phyloP scores from a whole-genome alignment of 2,888 invertebrate species.

The Tipula vernalis region DNA sequence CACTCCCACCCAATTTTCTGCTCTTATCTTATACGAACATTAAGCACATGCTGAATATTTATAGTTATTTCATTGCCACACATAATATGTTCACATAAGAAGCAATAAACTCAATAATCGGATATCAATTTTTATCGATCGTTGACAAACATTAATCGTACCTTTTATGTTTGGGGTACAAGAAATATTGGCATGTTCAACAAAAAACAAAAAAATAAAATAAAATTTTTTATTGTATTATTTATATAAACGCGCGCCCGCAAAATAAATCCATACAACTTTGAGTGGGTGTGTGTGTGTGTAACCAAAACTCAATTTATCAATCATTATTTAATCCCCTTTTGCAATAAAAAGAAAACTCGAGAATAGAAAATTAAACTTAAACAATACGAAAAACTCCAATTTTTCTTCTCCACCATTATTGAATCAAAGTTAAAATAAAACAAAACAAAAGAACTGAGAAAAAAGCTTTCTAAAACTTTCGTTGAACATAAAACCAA shows the following conservation, averaged over 20 bases:
- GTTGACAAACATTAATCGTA: neutral
- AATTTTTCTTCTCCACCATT: neutral
- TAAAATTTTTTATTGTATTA: too few relatives aligned
- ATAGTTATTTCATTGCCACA: neutral
- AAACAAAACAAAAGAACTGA: neutral
- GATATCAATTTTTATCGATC: neutral
- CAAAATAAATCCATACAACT: neutral
- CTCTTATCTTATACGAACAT: too few relatives aligned
- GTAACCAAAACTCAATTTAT: neutral
- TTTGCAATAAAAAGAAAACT: neutral
- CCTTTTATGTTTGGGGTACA: neutral
- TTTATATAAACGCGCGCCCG: neutral
- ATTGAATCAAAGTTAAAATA: neutral
- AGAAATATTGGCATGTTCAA: neutral
- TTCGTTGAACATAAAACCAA: neutral
- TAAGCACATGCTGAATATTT: neutral
- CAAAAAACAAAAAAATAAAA: neutral
- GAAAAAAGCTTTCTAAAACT: neutral
- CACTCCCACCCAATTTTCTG: too few relatives aligned
- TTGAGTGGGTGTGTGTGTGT: neutral
- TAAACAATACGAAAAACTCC: neutral
- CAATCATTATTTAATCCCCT: slow-evolving; percentile 4
- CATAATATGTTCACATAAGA: neutral
- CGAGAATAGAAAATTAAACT: neutral
- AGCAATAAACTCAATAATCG: neutral